These are phyloP conservation scores for Eumaeus atala DNA, from an alignment of 1,140 invertebrate genomes.

Conservation along the genomic window DNA sequence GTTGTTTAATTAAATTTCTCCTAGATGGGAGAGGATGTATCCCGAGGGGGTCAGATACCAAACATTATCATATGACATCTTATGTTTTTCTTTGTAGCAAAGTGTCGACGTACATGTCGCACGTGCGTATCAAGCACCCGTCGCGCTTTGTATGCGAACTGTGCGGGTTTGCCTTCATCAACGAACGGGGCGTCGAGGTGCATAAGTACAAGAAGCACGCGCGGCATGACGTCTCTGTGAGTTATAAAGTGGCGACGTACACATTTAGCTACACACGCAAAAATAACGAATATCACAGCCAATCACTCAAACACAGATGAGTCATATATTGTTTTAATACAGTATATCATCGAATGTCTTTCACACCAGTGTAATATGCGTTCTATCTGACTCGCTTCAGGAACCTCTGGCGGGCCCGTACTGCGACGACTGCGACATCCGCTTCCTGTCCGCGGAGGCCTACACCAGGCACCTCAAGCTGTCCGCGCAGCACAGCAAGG, in stretches of 20 bases:
- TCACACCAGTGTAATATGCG: neutral
- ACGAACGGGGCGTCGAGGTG: conserved; percentile 42
- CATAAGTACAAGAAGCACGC: conserved; percentile 51
- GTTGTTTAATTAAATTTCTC: no score
- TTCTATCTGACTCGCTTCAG: conserved; percentile 20
- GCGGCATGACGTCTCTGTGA: conserved; percentile 21
- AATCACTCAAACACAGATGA: no score
- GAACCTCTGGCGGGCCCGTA: conserved; percentile 43
- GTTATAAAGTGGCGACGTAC: no score
- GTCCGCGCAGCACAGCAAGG: conserved; percentile 41
- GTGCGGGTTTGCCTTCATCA: conserved; percentile 49
- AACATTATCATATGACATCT: no score
- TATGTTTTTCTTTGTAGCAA: no score
- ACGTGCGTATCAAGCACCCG: conserved; percentile 46
- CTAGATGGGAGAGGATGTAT: no score
- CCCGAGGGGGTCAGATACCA: no score
- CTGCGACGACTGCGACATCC: conserved; percentile 44
- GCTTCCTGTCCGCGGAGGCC: conserved; percentile 41
- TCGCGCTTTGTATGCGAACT: conserved; percentile 46
- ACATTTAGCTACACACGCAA: no score
- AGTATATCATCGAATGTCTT: no score
- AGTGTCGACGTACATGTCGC: conserved; percentile 44
- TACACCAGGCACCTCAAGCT: conserved; percentile 39
- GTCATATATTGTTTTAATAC: no score
- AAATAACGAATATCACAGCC: no score